A percentile compares a stretch with the other conserved stretches of the same genome.
These are phyloP conservation scores for Hirtodrosophila trivittata DNA, from an alignment of 2,888 invertebrate species.

Conservation along the genomic window DNA sequence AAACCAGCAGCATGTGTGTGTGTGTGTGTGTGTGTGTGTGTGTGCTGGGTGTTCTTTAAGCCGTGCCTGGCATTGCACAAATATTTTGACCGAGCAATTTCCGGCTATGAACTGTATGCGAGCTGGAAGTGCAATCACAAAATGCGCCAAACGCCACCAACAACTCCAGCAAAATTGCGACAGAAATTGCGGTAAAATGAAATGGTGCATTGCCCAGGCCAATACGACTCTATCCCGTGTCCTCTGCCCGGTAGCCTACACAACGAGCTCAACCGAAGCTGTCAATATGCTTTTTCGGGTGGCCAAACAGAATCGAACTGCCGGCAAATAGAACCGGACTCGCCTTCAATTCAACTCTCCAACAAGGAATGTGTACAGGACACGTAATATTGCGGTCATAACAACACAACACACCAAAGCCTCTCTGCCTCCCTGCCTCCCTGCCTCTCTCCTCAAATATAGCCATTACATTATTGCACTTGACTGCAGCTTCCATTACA, in stretches of 20 bases:
- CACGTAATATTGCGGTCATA: slow-evolving; percentile 71
- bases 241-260: slow-evolving; percentile 1
- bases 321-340: slow-evolving; percentile 50
- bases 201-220: slow-evolving; percentile 43
- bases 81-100: slow-evolving; percentile 69
- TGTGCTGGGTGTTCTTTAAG: slow-evolving; percentile 6
- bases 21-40: not conserved
- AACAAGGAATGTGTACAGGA: slow-evolving; percentile 44
- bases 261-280: slow-evolving; percentile 1
- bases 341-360: slow-evolving; percentile 16
- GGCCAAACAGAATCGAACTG: slow-evolving; percentile 52
- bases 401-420: slow-evolving; percentile 42
- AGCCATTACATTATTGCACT: slow-evolving; percentile 75
- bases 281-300: slow-evolving; percentile 39
- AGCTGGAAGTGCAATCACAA: slow-evolving; percentile 66
- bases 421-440: not conserved
- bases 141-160: slow-evolving; percentile 40
- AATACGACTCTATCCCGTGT: not conserved
- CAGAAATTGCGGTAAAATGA: slow-evolving; percentile 67
- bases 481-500: slow-evolving; percentile 67
- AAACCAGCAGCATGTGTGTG: not conserved
- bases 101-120: slow-evolving; percentile 57
- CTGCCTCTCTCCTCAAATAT: slow-evolving; percentile 32
- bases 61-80: slow-evolving; percentile 45
- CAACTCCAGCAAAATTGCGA: slow-evolving; percentile 37